Conservation (phyloP, 35 echinoderm and acorn worm species). For the Ptychodera flava region DNA sequence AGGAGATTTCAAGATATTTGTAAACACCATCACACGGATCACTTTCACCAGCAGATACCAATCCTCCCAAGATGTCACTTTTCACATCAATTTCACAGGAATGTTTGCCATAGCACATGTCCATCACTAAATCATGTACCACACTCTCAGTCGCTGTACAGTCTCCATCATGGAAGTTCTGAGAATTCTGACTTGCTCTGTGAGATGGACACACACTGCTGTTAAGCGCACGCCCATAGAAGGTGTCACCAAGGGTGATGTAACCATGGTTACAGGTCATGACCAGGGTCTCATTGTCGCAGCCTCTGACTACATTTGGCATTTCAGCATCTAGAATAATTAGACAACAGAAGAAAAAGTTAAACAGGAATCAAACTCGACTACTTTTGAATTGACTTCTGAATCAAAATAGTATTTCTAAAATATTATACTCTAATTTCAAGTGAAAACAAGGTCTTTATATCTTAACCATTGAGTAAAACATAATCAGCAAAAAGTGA, state of each 20-base stretch:
- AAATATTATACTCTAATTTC: too few relatives aligned
- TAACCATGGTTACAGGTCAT: conserved; percentile 39
- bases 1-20: conserved; percentile 70
- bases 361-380: too few relatives aligned
- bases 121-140: conserved; percentile 26
- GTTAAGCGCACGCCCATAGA: conserved; percentile 40
- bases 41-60: conserved; percentile 17
- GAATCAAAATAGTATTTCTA: too few relatives aligned
- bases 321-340: not conserved
- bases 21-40: conserved; percentile 56
- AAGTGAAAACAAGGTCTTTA: too few relatives aligned
- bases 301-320: conserved; percentile 32
- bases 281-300: conserved; percentile 54
- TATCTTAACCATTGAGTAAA: too few relatives aligned
- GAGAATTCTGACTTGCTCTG: conserved; percentile 9
- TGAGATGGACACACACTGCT: conserved; percentile 58
- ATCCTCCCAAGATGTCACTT: conserved; percentile 35
- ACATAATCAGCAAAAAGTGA: too few relatives aligned
- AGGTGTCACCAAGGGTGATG: conserved; percentile 41
- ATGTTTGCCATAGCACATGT: conserved; percentile 24
- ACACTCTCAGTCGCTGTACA: conserved; percentile 6
- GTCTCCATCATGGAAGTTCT: conserved; percentile 29
- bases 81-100: conserved; percentile 48
- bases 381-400: too few relatives aligned
- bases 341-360: not conserved